Evolutionary conservation across 2,113 vertebrate species (phyloP).

Genomic region (Verasper variegatus): DNA sequence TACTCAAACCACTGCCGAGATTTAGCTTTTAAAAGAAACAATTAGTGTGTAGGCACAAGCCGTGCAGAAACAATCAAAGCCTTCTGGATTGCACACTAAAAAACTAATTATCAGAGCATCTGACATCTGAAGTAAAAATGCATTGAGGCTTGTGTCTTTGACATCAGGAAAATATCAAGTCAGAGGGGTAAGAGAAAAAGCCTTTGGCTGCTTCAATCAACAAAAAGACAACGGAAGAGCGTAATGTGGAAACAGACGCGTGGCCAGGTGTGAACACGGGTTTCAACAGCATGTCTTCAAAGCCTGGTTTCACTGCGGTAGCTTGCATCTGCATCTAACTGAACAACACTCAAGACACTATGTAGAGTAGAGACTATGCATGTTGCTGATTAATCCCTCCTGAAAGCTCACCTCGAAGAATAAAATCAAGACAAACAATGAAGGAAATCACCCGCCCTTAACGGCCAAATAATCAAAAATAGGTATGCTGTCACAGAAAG

Average conservation of each 20-base stretch:
- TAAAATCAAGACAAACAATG: slow-evolving; percentile 5
- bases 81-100: slow-evolving; percentile 18
- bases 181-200: background rate
- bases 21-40: slow-evolving; percentile 45
- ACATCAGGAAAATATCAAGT: slow-evolving; percentile 23
- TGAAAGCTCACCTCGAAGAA: slow-evolving; percentile 6
- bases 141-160: slow-evolving; percentile 1
- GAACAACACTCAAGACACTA: background rate
- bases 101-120: slow-evolving; percentile 11
- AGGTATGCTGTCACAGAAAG: background rate
- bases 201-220: background rate
- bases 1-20: slow-evolving; percentile 40
- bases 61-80: slow-evolving; percentile 19
- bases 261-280: background rate
- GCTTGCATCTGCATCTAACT: background rate
- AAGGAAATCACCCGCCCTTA: background rate
- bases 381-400: slow-evolving; percentile 32
- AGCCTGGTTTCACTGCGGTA: background rate
- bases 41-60: slow-evolving; percentile 21
- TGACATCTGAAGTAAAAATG: slow-evolving; percentile 19
- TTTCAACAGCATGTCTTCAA: background rate
- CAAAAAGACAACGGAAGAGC: background rate
- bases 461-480: no score
- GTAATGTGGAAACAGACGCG: background rate
- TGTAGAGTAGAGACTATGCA: background rate